Base-by-base conservation (phyloP, 2,113 vertebrate species). In the Pomatostomus ruficeps region DNA sequence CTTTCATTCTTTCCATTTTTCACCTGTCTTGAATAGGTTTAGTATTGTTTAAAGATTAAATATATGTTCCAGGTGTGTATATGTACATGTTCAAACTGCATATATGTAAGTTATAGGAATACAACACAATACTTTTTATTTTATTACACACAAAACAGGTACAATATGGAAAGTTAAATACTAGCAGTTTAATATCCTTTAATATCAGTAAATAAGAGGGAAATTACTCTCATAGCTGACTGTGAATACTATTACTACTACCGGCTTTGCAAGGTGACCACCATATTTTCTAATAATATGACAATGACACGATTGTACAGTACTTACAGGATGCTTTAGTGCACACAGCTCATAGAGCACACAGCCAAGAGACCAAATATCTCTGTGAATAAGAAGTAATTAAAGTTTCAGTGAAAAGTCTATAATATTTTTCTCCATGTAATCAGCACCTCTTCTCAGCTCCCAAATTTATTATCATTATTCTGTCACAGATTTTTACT, bases 361-460 rank as follows among this genome's bases (percentile, higher is more conserved):
- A 75, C 99, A 99, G 68, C 98, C 99, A 96, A 99, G 98, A 96
- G 98, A 99, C 99, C 99, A 99, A 96, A 99, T 97, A 95, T 99
- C 99, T 96, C 99, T 99, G 96, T 65, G 54, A 92, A 96, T 84
- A 83, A 94, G 26, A 97, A 93, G 48, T 48, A 93, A 72, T 91
- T 90, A 84, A 88, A n/a, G 58, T 46, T 83, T 70, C 28, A 91
- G 81, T 74, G 26, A 89, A 95, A 93, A 54, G 28, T 21, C 42
- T 45, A 4, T 63, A 72, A 66, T 40, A 74, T 73, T 76, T 94
- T 58, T 43, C 84, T 66, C 23, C 14, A 31, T 17, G 19, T 28
- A 61, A 83, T 52, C 40, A 88, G 35, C 71, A 88, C 19, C 11
- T 77, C 17, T 55, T 45, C 55, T 88, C 36, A 88, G 45, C 7